Percentiles rank a stretch among this genome's conserved stretches.
Conservation (phyloP, 2,797 vertebrate genomes). For the Gambelia wislizenii region DNA sequence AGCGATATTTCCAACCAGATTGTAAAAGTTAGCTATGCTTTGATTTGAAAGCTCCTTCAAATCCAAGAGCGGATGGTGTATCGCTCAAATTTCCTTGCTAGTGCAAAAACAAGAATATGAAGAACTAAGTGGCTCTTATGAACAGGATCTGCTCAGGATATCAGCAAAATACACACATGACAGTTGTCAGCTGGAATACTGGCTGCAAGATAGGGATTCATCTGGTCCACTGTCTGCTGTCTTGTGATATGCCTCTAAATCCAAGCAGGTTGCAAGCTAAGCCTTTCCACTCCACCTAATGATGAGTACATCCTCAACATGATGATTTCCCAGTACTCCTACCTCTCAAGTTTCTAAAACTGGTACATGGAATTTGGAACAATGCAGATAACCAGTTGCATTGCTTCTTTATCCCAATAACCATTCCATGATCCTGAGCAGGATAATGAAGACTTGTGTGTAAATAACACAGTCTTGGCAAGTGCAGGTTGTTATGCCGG, state of each 20-base stretch:
- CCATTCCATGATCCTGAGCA: background rate
- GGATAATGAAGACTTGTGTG: background rate
- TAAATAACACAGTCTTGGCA: background rate
- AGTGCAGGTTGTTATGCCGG: background rate
- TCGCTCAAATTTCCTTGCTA: background rate
- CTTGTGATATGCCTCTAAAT: constrained; percentile 20
- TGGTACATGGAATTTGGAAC: constrained; percentile 28
- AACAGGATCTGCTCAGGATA: background rate
- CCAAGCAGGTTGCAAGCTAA: background rate
- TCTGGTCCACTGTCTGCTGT: constrained; percentile 26
- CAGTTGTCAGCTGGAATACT: background rate
- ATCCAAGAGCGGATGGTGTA: no score
- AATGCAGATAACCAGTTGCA: constrained; percentile 9
- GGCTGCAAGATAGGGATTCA: background rate
- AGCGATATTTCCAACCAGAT: background rate
- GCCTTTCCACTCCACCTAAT: background rate
- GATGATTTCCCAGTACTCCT: constrained; percentile 21
- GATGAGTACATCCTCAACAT: rapidly evolving
- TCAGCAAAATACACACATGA: constrained; percentile 30
- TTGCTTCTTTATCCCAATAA: background rate
- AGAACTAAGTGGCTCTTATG: constrained; percentile 31
- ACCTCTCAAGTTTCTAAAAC: background rate
- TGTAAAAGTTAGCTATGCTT: background rate
- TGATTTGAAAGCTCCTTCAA: background rate
- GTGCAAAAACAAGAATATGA: constrained; percentile 31